Base-by-base conservation (phyloP, 1,140 invertebrate species). In the Galendromus occidentalis region DNA sequence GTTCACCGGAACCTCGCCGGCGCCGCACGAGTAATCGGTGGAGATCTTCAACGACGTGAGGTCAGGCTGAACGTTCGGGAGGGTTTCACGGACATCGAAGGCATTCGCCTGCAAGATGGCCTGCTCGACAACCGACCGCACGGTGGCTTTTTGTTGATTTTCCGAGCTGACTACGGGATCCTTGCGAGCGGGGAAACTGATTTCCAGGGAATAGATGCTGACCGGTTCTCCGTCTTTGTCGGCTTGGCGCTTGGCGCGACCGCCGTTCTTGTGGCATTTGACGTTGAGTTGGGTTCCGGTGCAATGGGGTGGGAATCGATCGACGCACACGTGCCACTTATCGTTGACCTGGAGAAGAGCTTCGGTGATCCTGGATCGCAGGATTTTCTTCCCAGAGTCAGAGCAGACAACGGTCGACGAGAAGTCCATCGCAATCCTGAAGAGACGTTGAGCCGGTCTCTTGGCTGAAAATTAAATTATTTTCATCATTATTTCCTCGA, bases 301-400 rank as follows among this genome's bases (percentile, higher is more conserved):
- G 73, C 89, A 92, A 7, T 66, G 55, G 18, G 73, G 73, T n/a
- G 71, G 71, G 5, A 68, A 68, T n/a, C 84, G 80, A 69, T 88
- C 88, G 0, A 88, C 88, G 73, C 88, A 92, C 82, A 92, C 88
- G 77, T 88, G 90, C 90, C 89, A 92, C 69, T 91, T 86, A 70
- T 87, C 81, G 71, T 94, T 93, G 18, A 93, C 78, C 42, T 87
- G 84, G 69, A 91, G 88, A 25, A 94, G 85, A 18, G 88, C 88
- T 70, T 85, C 84, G 69, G 85, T 82, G 1, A 93, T 88, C 73
- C 86, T 87, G 70, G 91, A 86, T 67, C 87, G 82, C 0, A 94
- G 78, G 1, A 94, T 90, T 64, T 85, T 87, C 75, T 92, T 88
- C 4, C 90, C 91, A 39, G 90, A 89, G 75, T 91, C 88, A 71